A percentile compares a stretch with the other conserved stretches of the same genome.
phyloP scores from a whole-genome alignment of 1,140 invertebrate species.

The Condylostylus longicornis region DNA sequence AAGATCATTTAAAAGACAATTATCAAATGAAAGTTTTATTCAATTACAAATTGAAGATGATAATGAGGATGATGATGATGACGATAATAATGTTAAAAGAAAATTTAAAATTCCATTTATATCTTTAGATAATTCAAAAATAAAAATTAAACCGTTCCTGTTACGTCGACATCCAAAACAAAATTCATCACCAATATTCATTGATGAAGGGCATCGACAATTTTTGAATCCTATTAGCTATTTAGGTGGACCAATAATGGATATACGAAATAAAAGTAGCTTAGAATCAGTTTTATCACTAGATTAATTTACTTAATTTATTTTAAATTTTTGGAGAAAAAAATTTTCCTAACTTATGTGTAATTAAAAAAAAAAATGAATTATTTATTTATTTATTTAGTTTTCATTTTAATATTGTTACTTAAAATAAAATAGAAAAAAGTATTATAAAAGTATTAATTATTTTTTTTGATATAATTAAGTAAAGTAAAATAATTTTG shows the following conservation, averaged over 20 bases:
- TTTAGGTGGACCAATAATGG: conserved; percentile 45
- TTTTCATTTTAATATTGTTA: too few species aligned
- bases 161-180: too few species aligned
- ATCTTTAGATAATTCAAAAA: too few species aligned
- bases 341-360: background rate
- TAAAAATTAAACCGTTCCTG: too few species aligned
- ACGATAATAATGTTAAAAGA: background rate
- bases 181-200: conserved; percentile 9
- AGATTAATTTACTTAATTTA: conserved; percentile 35
- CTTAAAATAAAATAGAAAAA: too few species aligned
- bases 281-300: conserved; percentile 54
- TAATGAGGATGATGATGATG: background rate
- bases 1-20: too few species aligned
- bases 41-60: background rate
- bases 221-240: conserved; percentile 57
- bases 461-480: too few species aligned
- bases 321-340: background rate
- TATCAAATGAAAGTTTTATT: too few species aligned
- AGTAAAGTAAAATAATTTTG: too few species aligned
- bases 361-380: background rate
- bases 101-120: background rate
- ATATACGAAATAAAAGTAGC: conserved; percentile 39
- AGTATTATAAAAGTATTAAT: too few species aligned
- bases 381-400: background rate
- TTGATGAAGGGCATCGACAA: conserved; percentile 35